These are phyloP conservation scores for Eulemur rubriventer DNA, from an alignment of 2,797 vertebrate genomes.

Conservation along the genomic window DNA sequence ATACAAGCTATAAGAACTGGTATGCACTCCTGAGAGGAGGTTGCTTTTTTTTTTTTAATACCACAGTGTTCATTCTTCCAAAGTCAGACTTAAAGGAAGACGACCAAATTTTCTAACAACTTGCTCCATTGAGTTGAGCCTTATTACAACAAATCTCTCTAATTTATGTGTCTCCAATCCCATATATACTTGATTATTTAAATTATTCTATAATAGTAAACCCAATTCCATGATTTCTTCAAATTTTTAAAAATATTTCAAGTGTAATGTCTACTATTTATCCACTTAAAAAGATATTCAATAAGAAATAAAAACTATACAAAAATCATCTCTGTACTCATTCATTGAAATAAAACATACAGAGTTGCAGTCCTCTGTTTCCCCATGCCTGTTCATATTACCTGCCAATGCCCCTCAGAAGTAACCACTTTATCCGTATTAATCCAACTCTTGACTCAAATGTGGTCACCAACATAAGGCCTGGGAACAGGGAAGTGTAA, in stretches of 20 bases:
- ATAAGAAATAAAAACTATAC: background rate
- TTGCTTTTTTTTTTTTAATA: constrained; percentile 40
- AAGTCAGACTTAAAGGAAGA: constrained; percentile 43
- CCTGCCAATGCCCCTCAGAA: background rate
- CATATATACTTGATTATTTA: background rate
- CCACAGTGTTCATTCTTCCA: constrained; percentile 49
- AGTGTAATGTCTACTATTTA: constrained; percentile 2
- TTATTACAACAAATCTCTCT: constrained; percentile 11
- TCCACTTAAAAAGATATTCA: background rate
- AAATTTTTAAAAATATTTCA: constrained; percentile 5
- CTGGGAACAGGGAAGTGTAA: background rate
- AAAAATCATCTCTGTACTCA: background rate
- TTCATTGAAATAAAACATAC: background rate
- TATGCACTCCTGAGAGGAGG: constrained; percentile 54
- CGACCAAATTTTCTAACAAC: constrained; percentile 25
- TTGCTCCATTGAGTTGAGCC: background rate
- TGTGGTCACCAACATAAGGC: background rate
- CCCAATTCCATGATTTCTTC: background rate
- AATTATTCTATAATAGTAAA: constrained; percentile 4
- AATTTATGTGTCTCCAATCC: constrained; percentile 1
- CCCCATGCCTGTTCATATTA: background rate
- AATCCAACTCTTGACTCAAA: background rate
- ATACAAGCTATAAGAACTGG: constrained; percentile 32
- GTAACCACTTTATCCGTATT: background rate
- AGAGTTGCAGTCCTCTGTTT: background rate